Evolutionary conservation across 2,888 invertebrate species (phyloP), one percentile per base, ranked within the genome.

Genomic region (Arrhopalites spinosus): DNA sequence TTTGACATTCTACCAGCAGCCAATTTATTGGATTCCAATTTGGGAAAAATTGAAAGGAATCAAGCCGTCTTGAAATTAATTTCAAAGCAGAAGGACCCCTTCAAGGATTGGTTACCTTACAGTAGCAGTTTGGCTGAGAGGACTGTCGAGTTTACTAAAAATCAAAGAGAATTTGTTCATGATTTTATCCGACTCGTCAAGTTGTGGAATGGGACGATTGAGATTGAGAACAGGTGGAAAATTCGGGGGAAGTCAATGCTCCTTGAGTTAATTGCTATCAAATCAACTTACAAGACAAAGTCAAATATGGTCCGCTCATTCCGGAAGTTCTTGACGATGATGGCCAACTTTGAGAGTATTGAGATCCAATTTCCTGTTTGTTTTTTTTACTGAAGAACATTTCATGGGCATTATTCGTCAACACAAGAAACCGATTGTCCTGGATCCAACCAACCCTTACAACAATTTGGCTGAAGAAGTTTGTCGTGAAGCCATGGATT

Each of bases 111-210:
- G 2, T 50, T 53, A 5, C 7, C 2, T 8, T 69, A 53, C 30
- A 56, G 53, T 29, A 29, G 29, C 15, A 56, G 53, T n/a, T 50
- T 69, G 53, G n/a, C 50, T 17, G 69, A 69, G 20, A 69, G 25
- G n/a, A 29, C 50, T 11, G 50, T 69, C 2, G 2, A 5, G 2
- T 50, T 69, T 50, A 45, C 43, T 11, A 27, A 69, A 20, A 17
- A 50, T 17, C 23, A 69, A 11, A 13, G 50, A 5, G 2, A 25
- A 2, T 69, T 53, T 27, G 53, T 69, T 27, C 69, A 53, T 1
- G 11, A 50, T 2, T 50, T 69, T n/a, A 30, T 56, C 27, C 69
- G 67, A 17, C 43, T 67, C 11, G 67, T 45, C 5, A 67, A 67
- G 20, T 20, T 67, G 45, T 67, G 67, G 69, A 27, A 50, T 5